These are phyloP conservation scores for Chaitophorus viminalis DNA, from an alignment of 2,888 invertebrate species.

Conservation along the genomic window DNA sequence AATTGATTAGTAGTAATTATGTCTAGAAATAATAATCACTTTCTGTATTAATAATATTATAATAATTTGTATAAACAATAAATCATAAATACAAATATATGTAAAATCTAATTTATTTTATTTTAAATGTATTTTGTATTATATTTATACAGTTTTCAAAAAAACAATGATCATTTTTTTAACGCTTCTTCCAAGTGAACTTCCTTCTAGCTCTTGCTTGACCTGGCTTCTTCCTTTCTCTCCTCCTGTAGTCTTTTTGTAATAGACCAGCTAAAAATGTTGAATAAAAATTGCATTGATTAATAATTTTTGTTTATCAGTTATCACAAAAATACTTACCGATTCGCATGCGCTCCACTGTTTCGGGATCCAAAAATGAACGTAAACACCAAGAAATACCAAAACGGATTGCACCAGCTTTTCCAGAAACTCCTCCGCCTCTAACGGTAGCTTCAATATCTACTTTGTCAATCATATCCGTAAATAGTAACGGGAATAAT, in stretches of 20 bases:
- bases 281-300: conserved; percentile 62
- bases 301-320: background rate
- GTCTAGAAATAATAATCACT: background rate
- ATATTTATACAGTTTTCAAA: conserved; percentile 28
- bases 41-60: background rate
- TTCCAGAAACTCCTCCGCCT: conserved; percentile 80
- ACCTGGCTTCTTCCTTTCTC: conserved; percentile 93
- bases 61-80: background rate
- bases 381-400: conserved; percentile 86
- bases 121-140: conserved; percentile 5
- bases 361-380: conserved; percentile 82
- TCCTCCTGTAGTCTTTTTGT: conserved; percentile 79
- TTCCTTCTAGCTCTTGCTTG: conserved; percentile 90
- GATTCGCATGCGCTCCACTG: conserved; percentile 85
- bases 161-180: conserved; percentile 66
- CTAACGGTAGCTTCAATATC: conserved; percentile 83
- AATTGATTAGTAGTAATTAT: background rate
- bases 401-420: conserved; percentile 90
- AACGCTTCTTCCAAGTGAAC: conserved; percentile 92
- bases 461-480: conserved; percentile 78
- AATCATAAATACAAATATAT: background rate
- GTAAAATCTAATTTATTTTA: conserved; percentile 31
- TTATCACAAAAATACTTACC: conserved; percentile 70
- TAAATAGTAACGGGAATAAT: conserved; percentile 85
- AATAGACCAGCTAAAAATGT: conserved; percentile 80